Conservation (phyloP, 2,888 invertebrate genomes). For the Amphipoea oculea region DNA sequence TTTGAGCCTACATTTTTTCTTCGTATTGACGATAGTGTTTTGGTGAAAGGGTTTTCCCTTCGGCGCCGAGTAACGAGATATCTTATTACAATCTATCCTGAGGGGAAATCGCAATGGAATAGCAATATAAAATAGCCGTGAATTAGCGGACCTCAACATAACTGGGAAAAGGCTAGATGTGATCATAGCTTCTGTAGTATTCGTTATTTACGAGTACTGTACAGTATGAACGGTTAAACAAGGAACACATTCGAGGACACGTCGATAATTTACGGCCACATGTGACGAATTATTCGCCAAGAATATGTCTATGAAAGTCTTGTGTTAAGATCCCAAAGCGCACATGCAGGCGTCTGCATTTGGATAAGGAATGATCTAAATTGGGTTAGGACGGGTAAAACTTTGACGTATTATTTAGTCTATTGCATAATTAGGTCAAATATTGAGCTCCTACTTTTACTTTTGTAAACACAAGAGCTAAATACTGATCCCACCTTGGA, state of each 20-base stretch:
- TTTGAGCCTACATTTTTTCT: conserved; percentile 45
- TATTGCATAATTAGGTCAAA: not conserved
- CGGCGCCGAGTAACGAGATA: conserved; percentile 55
- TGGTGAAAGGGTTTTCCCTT: conserved; percentile 60
- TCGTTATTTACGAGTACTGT: not conserved
- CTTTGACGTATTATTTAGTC: not conserved
- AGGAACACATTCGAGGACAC: not conserved
- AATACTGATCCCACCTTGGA: not conserved
- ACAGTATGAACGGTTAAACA: not conserved
- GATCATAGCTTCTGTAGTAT: not conserved
- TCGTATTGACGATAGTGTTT: conserved; percentile 48
- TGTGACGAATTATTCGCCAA: not conserved
- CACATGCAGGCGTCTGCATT: not conserved
- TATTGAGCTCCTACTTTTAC: not conserved
- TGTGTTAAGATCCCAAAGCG: not conserved
- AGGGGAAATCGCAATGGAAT: conserved; percentile 55
- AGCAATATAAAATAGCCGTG: conserved; percentile 35
- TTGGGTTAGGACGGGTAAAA: not conserved
- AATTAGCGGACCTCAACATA: conserved; percentile 41
- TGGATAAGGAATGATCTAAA: not conserved
- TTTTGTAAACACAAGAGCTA: not conserved
- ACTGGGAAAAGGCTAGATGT: conserved; percentile 4
- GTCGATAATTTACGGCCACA: not conserved
- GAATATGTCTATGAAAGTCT: not conserved
- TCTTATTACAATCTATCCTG: conserved; percentile 61